Percentiles rank a stretch among this genome's conserved stretches.
These are phyloP conservation scores for Loriculus beryllinus DNA, from an alignment of 2,797 vertebrate genomes.

Conservation along the genomic window DNA sequence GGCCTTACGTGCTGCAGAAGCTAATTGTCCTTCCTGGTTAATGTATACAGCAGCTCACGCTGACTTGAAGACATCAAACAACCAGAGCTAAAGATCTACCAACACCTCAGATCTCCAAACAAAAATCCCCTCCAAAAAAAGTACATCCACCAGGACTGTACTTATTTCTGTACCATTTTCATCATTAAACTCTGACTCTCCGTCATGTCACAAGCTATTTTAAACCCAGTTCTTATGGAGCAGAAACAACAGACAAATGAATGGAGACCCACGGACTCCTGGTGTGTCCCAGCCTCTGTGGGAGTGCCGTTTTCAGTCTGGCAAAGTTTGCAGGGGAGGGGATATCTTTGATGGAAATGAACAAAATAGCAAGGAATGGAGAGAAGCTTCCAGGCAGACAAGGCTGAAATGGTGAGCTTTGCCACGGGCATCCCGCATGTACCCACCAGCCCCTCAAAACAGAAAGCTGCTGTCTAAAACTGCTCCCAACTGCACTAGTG, in stretches of 20 bases:
- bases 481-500: neutral
- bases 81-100: neutral
- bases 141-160: neutral
- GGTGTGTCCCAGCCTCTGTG: neutral
- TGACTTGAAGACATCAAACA: neutral
- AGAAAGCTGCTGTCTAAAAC: neutral
- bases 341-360: neutral
- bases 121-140: neutral
- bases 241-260: neutral
- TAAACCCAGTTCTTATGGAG: neutral
- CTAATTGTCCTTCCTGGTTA: neutral
- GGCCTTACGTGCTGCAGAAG: neutral
- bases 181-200: conserved; percentile 20
- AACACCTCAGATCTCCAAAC: conserved; percentile 11
- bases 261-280: conserved; percentile 14
- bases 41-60: neutral
- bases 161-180: conserved; percentile 22
- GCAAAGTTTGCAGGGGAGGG: neutral
- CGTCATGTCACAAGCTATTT: conserved; percentile 30
- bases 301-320: neutral
- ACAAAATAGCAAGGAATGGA: neutral
- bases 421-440: rapidly evolving
- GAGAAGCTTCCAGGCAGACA: neutral
- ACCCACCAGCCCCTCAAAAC: rapidly evolving
- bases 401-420: neutral